phyloP scores from a whole-genome alignment of 2,797 vertebrate species.

The Crotalus adamanteus region DNA sequence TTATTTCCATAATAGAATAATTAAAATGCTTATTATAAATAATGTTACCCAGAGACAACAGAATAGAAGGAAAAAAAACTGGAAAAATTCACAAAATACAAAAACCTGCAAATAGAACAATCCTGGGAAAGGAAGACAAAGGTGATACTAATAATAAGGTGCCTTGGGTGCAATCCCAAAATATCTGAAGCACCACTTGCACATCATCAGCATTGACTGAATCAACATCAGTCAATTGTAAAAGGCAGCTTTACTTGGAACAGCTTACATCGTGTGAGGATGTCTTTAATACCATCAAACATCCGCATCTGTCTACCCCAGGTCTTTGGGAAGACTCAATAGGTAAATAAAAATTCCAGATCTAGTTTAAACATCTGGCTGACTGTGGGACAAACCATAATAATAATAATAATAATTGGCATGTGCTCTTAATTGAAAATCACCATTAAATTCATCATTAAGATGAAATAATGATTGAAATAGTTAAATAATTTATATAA shows the following conservation, averaged over 20 bases:
- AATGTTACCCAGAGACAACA: background rate
- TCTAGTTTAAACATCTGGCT: background rate
- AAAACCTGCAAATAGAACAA: background rate
- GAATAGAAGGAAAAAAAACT: background rate
- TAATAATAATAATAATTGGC: background rate
- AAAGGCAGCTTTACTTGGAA: background rate
- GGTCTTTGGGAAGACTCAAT: background rate
- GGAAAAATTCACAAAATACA: background rate
- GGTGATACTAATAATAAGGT: background rate
- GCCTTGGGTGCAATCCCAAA: too few relatives aligned
- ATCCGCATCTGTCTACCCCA: background rate
- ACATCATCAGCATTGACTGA: background rate
- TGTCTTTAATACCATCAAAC: background rate
- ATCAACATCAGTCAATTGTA: background rate
- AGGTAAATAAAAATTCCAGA: background rate
- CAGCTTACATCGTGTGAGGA: background rate
- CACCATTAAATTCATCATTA: background rate
- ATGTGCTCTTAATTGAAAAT: background rate
- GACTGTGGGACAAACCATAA: background rate
- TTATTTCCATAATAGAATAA: background rate
- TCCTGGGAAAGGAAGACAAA: background rate
- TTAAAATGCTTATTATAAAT: background rate
- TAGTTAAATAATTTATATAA: background rate
- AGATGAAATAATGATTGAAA: background rate
- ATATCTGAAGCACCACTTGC: background rate